phyloP scores from a whole-genome alignment of 2,888 invertebrate genomes.

The Orgyia antiqua region DNA sequence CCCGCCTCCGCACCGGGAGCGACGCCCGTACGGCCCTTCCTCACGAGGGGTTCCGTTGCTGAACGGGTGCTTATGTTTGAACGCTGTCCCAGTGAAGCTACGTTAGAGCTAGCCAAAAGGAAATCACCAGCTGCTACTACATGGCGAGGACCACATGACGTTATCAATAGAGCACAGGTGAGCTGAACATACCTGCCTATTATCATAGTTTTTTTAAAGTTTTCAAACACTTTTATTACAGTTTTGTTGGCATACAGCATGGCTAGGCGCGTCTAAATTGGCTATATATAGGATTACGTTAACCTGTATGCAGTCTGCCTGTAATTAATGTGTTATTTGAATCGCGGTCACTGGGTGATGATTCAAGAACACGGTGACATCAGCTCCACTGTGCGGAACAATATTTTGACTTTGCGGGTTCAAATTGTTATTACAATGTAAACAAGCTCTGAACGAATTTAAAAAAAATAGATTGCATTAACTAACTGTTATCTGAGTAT shows the following conservation, averaged over 20 bases:
- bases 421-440: too few relatives aligned
- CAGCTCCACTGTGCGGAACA: constrained; percentile 26
- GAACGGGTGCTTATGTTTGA: constrained; percentile 94
- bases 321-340: not conserved
- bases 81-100: constrained; percentile 89
- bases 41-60: constrained; percentile 93
- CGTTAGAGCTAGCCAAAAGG: constrained; percentile 81
- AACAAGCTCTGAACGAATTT: too few relatives aligned
- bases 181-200: constrained; percentile 16
- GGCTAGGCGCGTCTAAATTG: too few relatives aligned
- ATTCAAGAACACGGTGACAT: constrained; percentile 45
- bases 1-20: constrained; percentile 49
- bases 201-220: too few relatives aligned
- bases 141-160: constrained; percentile 77
- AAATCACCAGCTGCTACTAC: constrained; percentile 75
- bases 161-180: constrained; percentile 76
- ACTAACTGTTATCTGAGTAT: too few relatives aligned
- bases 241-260: too few relatives aligned
- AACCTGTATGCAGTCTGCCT: too few relatives aligned
- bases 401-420: constrained; percentile 3
- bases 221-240: too few relatives aligned
- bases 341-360: constrained; percentile 32
- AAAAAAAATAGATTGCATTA: too few relatives aligned
- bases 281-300: too few relatives aligned
- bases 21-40: constrained; percentile 87